phyloP scores from a whole-genome alignment of 1,140 invertebrate genomes.

The Drosophila ambigua region DNA sequence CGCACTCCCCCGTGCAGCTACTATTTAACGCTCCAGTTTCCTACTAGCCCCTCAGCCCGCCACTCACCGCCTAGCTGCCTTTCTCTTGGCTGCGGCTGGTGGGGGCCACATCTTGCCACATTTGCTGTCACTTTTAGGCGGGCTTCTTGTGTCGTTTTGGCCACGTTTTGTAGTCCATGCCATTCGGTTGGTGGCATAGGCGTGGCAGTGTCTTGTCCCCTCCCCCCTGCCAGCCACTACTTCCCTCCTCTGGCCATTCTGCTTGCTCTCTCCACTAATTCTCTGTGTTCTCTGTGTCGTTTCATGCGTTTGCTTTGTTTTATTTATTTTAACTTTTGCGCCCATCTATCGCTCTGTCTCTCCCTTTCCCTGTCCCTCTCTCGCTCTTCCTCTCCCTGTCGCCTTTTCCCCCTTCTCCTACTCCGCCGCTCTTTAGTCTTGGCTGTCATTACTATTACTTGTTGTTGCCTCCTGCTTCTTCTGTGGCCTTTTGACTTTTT shows the following conservation, averaged over 20 bases:
- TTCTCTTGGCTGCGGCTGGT: too few relatives aligned
- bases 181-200: neutral
- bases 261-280: neutral
- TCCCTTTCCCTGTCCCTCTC: neutral
- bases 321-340: conserved; percentile 74
- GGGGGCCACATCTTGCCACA: conserved; percentile 36
- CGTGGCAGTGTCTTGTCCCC: neutral
- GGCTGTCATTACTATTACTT: conserved; percentile 70
- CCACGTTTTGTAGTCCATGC: conserved; percentile 38
- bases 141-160: conserved; percentile 49
- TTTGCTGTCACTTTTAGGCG: conserved; percentile 59
- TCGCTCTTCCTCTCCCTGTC: neutral
- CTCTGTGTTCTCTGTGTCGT: conserved; percentile 34
- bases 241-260: neutral
- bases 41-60: too few relatives aligned
- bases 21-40: conserved; percentile 34
- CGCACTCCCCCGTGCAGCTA: neutral
- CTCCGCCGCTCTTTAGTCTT: conserved; percentile 16
- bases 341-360: conserved; percentile 24
- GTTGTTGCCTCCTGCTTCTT: conserved; percentile 35
- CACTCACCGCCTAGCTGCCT: too few relatives aligned
- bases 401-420: conserved; percentile 17
- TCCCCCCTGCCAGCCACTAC: too few relatives aligned
- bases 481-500: conserved; percentile 76
- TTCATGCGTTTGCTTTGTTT: conserved; percentile 72